These are phyloP conservation scores for Paramormyrops kingsleyae DNA, from an alignment of 2,113 vertebrate species.

Conservation along the genomic window DNA sequence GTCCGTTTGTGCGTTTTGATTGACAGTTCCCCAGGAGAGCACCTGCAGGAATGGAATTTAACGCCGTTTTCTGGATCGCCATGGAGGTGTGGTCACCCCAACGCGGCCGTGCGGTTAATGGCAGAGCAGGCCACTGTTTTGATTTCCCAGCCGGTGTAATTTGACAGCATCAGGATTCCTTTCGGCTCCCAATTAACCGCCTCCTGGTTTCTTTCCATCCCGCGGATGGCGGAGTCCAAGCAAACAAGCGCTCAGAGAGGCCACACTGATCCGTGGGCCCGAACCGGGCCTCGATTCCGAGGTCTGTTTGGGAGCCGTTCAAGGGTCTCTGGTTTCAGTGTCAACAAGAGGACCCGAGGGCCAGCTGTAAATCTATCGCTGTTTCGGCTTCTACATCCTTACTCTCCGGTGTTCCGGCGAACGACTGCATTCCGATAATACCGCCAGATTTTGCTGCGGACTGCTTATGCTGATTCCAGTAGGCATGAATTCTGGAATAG, in stretches of 20 bases:
- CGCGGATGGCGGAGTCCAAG: neutral
- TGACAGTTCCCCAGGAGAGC: neutral
- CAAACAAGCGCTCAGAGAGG: conserved; percentile 17
- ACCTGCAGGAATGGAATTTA: neutral
- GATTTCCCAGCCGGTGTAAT: neutral
- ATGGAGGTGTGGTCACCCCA: neutral
- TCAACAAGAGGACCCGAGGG: neutral
- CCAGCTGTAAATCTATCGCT: neutral
- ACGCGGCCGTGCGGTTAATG: neutral
- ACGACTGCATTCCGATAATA: neutral
- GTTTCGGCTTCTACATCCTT: neutral
- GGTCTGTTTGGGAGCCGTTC: neutral
- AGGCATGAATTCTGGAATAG: neutral
- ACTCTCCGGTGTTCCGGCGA: neutral
- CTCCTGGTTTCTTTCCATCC: neutral
- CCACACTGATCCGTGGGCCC: neutral
- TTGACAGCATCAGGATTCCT: neutral
- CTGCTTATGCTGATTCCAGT: neutral
- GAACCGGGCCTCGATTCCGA: neutral
- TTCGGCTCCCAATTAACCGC: neutral
- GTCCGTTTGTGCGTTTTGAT: neutral
- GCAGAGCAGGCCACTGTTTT: neutral
- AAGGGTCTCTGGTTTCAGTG: conserved; percentile 1
- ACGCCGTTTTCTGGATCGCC: neutral
- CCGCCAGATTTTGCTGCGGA: neutral